Conservation (phyloP, 1,140 invertebrate genomes). For the Pectinophora gossypiella region DNA sequence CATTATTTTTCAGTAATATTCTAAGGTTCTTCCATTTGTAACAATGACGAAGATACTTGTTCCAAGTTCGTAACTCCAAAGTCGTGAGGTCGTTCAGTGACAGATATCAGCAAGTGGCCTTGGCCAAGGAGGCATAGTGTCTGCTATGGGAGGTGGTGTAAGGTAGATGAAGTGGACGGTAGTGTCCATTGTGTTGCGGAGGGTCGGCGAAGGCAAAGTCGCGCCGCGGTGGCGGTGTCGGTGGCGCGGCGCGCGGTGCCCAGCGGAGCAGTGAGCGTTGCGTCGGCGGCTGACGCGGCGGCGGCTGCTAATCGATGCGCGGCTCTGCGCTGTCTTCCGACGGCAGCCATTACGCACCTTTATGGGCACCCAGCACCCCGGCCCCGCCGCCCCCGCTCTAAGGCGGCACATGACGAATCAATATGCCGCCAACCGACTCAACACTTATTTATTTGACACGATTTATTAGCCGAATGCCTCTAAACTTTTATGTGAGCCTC, state of each 20-base stretch:
- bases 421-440: slow-evolving; percentile 72
- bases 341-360: slow-evolving; percentile 72
- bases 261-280: slow-evolving; percentile 25
- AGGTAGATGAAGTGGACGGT: too few species aligned
- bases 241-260: neutral
- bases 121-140: too few species aligned
- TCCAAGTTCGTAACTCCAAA: too few species aligned
- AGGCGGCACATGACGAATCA: slow-evolving; percentile 74
- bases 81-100: too few species aligned
- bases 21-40: too few species aligned
- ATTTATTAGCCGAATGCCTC: slow-evolving; percentile 73
- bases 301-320: slow-evolving; percentile 68
- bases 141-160: too few species aligned
- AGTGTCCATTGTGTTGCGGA: neutral
- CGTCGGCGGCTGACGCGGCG: slow-evolving; percentile 63
- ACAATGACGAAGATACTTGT: too few species aligned
- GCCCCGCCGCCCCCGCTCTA: slow-evolving; percentile 40
- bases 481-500: slow-evolving; percentile 67
- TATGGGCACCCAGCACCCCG: slow-evolving; percentile 52
- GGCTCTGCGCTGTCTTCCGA: slow-evolving; percentile 70
- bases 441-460: slow-evolving; percentile 74
- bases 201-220: too few species aligned
- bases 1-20: too few species aligned
- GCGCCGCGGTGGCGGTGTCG: too few species aligned
- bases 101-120: too few species aligned